Evolutionary conservation across 37 sponge, comb jelly and placozoan genomes (phyloP), one percentile per base, ranked within the genome.

Genomic region (Haliclona indistincta): DNA sequence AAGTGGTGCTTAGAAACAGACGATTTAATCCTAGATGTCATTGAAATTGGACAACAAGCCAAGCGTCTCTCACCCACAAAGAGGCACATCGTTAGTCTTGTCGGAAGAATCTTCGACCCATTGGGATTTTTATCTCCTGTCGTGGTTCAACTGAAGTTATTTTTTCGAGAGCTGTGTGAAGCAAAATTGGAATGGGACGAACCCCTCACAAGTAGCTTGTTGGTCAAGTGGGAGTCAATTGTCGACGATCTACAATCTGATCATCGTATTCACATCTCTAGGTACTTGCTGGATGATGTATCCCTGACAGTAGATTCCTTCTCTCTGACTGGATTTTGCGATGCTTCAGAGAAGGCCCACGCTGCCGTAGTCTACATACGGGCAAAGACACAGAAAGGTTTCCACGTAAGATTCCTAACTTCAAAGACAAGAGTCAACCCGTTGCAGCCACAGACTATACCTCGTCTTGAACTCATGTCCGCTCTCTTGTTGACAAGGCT

Each of bases 391-490:
- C 3, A 0, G 1, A 29, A 11, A 3, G 63, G 43, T 22, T 23
- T 2, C 28, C 36, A 38, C 15, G 58, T 28, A 41, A 45, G 37
- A 2, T 77, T 77, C 36, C 26, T 77, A 13, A 38, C 78, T 28
- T 37, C 78, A 0, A 77, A 77, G 54, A 77, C 67, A 13, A 42
- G 78, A 53, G 78, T 77, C 13, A 25, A 49, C 4, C 78, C 64
- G 8, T 64, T 62, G 22, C 41, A 36, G 22, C 32, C 0, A 19
- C 63, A 7, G 39, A 75, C 63, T 64, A 75, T 63, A 29, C 76
- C 76, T 23, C 20, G 76, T 42, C 76, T 75, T 4, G 76, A 75
- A 35, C 64, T 75, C 20, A 2, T 75, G 28, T 23, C 45, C 25
- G 7, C 49, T 30, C 49, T 69, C 10, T 25, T 69, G 25, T 26